Base-by-base conservation (phyloP, 2,888 invertebrate genomes). In the Furcula furcula region DNA sequence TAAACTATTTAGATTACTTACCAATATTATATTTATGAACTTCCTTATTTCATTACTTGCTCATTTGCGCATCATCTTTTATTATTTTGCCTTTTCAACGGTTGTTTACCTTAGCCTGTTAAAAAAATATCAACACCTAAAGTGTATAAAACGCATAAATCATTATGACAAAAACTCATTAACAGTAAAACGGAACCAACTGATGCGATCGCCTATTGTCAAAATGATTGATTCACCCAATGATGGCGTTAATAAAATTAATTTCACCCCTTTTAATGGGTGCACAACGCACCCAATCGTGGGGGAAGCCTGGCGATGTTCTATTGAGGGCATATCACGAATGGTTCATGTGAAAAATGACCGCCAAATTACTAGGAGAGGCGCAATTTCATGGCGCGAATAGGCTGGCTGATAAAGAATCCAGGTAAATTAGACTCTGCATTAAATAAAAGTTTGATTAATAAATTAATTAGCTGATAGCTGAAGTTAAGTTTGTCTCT, bases 381-480 rank as follows among this genome's bases (percentile, higher is more conserved):
- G 61, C 72, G 0, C 79, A 81, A 35, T 70, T 81, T 7, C 81
- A 79, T 33, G 81, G 79, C 0, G 63, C 73, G 0, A 60, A 56
- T 12, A 57, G 71, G 18, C 62, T 81, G 3, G 57, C 59, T 4
- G 69, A 68, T 9, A 48, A 51, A 11, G 55, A 52, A 15, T 58
- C 58, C 38, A 71, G 75, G 81, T 79, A 55, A 23, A 15, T 15
- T 10, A 1, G 6, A n/a, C n/a, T n/a, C n/a, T n/a, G n/a, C n/a
- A n/a, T n/a, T n/a, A n/a, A n/a, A n/a, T n/a, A n/a, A n/a, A n/a
- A n/a, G n/a, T n/a, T n/a, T n/a, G n/a, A n/a, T n/a, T n/a, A n/a
- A n/a, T n/a, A n/a, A n/a, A n/a, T n/a, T n/a, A n/a, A n/a, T n/a
- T n/a, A n/a, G n/a, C n/a, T n/a, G n/a, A n/a, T n/a, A n/a, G n/a